Evolutionary conservation across 2,888 invertebrate genomes (phyloP).

Genomic region (Chorisops tibialis): DNA sequence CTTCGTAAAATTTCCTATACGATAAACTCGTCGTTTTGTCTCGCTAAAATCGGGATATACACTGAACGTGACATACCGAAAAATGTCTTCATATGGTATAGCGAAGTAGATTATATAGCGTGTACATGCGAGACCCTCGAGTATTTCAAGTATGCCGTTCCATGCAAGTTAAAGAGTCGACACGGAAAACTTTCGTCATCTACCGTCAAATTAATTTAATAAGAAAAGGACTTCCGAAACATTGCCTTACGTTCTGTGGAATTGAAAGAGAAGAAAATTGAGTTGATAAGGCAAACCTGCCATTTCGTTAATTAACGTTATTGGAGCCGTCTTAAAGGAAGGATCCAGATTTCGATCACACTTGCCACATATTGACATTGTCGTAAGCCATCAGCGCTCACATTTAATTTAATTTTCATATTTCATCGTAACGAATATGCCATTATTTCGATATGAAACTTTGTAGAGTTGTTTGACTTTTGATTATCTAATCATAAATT

Average conservation of each 20-base stretch:
- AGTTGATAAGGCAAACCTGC: background rate
- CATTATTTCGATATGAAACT: too few species aligned
- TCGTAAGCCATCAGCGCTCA: too few species aligned
- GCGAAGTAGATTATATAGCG: too few species aligned
- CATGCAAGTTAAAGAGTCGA: background rate
- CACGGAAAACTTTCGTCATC: slow-evolving; percentile 2
- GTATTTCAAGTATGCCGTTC: background rate
- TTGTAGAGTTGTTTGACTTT: too few species aligned
- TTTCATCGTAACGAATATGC: too few species aligned
- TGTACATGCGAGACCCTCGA: background rate
- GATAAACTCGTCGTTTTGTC: background rate
- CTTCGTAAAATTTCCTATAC: background rate
- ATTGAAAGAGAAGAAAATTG: background rate
- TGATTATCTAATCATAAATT: too few species aligned
- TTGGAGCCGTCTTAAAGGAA: background rate
- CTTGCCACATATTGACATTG: too few species aligned
- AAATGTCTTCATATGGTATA: background rate
- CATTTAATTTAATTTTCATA: too few species aligned
- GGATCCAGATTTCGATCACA: too few species aligned
- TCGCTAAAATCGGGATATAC: background rate
- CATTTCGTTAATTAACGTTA: slow-evolving; percentile 2
- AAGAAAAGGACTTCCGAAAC: background rate
- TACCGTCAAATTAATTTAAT: background rate
- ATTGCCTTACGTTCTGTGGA: background rate
- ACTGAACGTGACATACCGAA: background rate